A percentile compares a stretch with the other conserved stretches of the same genome.
These are phyloP conservation scores for Tokudaia tokunoshimensis DNA, from an alignment of 2,797 vertebrate genomes.

Conservation along the genomic window DNA sequence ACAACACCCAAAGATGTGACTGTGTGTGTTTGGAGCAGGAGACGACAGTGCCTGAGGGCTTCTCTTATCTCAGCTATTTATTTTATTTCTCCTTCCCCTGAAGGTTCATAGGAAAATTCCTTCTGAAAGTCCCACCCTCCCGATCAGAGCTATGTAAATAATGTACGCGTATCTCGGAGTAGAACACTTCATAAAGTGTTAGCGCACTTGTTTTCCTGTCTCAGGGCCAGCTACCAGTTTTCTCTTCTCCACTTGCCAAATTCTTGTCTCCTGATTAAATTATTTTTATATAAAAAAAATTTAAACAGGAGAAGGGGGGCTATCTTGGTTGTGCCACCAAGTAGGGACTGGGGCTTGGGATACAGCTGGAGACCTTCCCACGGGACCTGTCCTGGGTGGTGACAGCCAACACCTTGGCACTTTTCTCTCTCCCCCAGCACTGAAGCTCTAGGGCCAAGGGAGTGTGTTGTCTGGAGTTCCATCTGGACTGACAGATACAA, in stretches of 20 bases:
- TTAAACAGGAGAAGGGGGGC: slow-evolving; percentile 25
- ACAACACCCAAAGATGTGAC: not conserved
- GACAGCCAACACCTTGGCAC: not conserved
- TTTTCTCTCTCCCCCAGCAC: not conserved
- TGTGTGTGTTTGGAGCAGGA: not conserved
- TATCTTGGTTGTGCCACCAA: slow-evolving; percentile 3
- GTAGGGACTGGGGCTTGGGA: not conserved
- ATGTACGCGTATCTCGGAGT: not conserved
- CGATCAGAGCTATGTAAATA: slow-evolving; percentile 75
- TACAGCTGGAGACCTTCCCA: not conserved
- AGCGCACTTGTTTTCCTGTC: slow-evolving; percentile 49
- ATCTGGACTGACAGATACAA: not conserved
- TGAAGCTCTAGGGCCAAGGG: not conserved
- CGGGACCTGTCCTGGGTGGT: not conserved
- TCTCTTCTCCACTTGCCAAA: slow-evolving; percentile 69
- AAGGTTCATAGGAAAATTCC: slow-evolving; percentile 72
- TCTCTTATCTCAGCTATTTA: slow-evolving; percentile 61
- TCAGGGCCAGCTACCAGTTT: slow-evolving; percentile 64
- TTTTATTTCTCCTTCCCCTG: slow-evolving; percentile 71
- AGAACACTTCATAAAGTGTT: slow-evolving; percentile 65
- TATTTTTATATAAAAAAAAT: slow-evolving; percentile 67
- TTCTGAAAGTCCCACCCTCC: slow-evolving; percentile 63
- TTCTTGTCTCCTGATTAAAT: slow-evolving; percentile 78
- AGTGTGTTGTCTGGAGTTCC: not conserved
- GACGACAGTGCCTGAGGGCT: not conserved